phyloP scores from a whole-genome alignment of 1,140 invertebrate species.

The Ruditapes philippinarum region DNA sequence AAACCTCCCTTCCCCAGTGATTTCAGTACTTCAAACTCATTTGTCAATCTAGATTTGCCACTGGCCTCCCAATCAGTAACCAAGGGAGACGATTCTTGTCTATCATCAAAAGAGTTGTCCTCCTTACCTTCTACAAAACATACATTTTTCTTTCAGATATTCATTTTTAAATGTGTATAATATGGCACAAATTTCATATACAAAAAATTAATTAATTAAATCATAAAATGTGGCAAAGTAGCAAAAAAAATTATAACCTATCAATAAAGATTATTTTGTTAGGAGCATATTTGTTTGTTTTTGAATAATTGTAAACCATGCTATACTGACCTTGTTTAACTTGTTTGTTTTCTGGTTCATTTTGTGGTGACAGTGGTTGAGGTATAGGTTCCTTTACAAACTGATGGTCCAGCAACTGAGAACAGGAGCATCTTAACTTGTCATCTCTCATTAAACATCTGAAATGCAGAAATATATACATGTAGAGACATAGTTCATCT shows the following conservation, averaged over 20 bases:
- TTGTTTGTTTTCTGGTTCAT: not conserved
- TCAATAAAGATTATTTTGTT: no score
- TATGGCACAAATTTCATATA: no score
- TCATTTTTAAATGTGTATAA: no score
- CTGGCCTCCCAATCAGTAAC: constrained; percentile 79
- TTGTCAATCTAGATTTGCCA: constrained; percentile 86
- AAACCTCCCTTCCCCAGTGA: constrained; percentile 97
- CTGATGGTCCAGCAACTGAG: constrained; percentile 89
- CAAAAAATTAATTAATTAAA: no score
- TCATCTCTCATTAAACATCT: constrained; percentile 91
- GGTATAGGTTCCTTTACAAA: constrained; percentile 85
- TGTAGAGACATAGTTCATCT: no score
- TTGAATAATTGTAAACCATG: no score
- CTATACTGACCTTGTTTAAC: not conserved
- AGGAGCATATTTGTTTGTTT: no score
- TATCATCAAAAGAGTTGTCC: constrained; percentile 65
- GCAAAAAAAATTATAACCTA: no score
- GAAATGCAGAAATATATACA: not conserved
- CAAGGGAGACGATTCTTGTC: constrained; percentile 75
- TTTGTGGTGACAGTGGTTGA: not conserved
- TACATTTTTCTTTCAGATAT: no score
- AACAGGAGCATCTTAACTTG: constrained; percentile 90
- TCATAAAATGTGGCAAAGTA: no score
- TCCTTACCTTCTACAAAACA: not conserved
- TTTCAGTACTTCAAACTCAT: constrained; percentile 95